Conservation (phyloP, 2,888 invertebrate species). For the Onchidella celtica region DNA sequence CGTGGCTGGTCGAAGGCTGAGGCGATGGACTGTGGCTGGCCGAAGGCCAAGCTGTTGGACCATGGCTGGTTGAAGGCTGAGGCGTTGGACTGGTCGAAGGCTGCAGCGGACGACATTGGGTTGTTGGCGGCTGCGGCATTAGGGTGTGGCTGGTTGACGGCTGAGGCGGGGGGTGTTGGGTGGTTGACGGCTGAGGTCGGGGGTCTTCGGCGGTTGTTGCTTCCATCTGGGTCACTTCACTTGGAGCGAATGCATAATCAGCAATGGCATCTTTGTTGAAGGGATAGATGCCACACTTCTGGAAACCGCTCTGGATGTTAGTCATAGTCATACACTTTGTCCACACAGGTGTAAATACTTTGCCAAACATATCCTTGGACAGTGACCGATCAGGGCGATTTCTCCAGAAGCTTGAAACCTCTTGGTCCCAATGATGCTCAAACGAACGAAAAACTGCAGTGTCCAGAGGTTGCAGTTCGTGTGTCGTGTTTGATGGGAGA, state of each 20-base stretch:
- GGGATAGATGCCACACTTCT: neutral
- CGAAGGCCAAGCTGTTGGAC: neutral
- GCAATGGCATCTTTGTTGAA: constrained; percentile 2
- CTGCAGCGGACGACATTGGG: no score
- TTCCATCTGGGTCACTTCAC: constrained; percentile 20
- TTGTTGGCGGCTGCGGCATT: no score
- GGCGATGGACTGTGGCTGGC: no score
- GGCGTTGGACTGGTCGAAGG: neutral
- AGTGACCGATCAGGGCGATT: neutral
- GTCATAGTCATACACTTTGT: constrained; percentile 9
- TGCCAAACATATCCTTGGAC: neutral
- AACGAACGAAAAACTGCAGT: constrained; percentile 15
- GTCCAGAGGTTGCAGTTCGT: constrained; percentile 11
- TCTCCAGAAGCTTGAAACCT: constrained; percentile 21
- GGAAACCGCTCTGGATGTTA: constrained; percentile 2
- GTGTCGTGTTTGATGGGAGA: constrained; percentile 8
- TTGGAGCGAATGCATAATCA: constrained; percentile 21
- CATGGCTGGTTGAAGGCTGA: neutral
- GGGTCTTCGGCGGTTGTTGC: neutral
- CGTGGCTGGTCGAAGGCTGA: constrained; percentile 1
- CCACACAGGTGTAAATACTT: constrained; percentile 16
- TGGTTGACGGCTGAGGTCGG: neutral
- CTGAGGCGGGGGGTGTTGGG: neutral
- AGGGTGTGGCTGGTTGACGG: no score
- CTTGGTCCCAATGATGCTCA: constrained; percentile 19